These are phyloP conservation scores for Lepidothrix coronata DNA, from an alignment of 2,113 vertebrate species.

Conservation along the genomic window DNA sequence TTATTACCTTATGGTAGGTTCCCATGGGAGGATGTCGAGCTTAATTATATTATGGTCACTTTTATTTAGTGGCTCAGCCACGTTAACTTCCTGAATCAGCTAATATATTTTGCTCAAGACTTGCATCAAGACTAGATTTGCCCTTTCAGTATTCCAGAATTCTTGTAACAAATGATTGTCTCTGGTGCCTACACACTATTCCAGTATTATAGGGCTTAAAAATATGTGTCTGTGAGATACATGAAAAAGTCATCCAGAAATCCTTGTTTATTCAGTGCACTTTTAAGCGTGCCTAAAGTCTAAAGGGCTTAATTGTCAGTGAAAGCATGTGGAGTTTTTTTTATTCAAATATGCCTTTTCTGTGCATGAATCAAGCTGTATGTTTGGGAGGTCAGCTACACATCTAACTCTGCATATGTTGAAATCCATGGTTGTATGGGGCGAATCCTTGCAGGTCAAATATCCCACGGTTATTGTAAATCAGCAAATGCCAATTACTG, in stretches of 20 bases:
- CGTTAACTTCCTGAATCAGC: slow-evolving; percentile 69
- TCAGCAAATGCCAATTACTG: background rate
- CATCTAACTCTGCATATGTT: background rate
- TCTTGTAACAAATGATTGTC: slow-evolving; percentile 56
- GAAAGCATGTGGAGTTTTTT: background rate
- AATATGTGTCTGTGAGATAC: slow-evolving; percentile 10
- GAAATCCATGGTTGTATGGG: background rate
- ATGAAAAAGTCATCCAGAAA: background rate
- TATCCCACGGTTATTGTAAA: background rate
- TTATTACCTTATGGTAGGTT: slow-evolving; percentile 67
- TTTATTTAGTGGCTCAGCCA: slow-evolving; percentile 73
- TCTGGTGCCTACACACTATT: slow-evolving; percentile 53
- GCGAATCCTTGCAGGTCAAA: background rate
- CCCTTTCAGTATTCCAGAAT: slow-evolving; percentile 42
- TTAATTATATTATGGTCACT: slow-evolving; percentile 75
- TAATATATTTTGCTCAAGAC: slow-evolving; percentile 39
- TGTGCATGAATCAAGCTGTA: background rate
- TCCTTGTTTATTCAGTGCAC: background rate
- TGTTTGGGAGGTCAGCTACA: background rate
- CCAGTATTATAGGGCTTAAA: slow-evolving; percentile 34
- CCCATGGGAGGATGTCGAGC: slow-evolving; percentile 67
- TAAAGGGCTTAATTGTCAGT: background rate
- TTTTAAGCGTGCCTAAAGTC: background rate
- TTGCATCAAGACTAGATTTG: slow-evolving; percentile 45
- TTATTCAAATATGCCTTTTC: background rate